Conservation (phyloP, 2,888 invertebrate genomes). For the Lottia scabra region DNA sequence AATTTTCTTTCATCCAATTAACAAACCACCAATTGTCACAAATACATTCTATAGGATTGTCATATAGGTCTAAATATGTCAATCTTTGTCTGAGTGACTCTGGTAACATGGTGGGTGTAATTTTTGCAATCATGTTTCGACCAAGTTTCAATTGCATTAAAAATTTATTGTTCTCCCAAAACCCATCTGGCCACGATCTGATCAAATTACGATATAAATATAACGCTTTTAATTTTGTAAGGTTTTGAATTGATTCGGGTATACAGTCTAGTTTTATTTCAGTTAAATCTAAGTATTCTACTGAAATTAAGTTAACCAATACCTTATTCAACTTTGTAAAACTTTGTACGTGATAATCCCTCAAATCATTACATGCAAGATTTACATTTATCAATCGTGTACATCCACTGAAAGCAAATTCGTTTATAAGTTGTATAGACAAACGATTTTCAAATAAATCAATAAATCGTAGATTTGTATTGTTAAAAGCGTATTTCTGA, state of each 20-base stretch:
- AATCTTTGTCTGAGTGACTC: neutral
- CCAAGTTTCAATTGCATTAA: neutral
- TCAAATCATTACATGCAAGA: neutral
- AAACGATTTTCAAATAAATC: neutral
- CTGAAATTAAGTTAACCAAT: no score
- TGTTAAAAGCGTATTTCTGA: slow-evolving; percentile 8
- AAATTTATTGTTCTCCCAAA: neutral
- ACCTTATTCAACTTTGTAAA: no score
- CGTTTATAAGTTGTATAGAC: neutral
- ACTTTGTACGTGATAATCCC: no score
- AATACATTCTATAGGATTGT: slow-evolving; percentile 76
- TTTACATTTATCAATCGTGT: neutral
- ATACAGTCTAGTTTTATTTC: neutral
- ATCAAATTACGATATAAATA: neutral
- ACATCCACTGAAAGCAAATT: slow-evolving; percentile 5
- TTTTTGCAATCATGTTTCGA: neutral
- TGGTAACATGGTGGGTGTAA: neutral
- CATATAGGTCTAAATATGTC: slow-evolving; percentile 71
- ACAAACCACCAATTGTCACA: slow-evolving; percentile 69
- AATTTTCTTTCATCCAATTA: slow-evolving; percentile 23
- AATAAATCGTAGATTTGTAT: neutral
- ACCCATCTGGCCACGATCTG: neutral
- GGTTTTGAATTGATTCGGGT: neutral
- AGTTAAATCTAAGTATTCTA: no score
- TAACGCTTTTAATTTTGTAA: neutral